Conservation (phyloP, 2,113 vertebrate species). For the Motacilla alba region DNA sequence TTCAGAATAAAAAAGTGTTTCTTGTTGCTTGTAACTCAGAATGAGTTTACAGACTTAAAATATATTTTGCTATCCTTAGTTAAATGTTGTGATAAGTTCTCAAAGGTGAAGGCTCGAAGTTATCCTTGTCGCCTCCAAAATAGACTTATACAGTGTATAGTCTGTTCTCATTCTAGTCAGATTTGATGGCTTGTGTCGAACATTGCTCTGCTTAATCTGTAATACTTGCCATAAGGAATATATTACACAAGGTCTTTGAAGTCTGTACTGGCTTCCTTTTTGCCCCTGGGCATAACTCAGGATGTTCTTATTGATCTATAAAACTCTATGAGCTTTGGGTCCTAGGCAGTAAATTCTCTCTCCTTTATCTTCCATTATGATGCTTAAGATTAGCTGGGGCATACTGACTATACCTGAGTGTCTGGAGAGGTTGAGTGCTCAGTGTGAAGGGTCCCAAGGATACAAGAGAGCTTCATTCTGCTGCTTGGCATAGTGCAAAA, state of each 20-base stretch:
- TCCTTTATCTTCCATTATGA: slow-evolving; percentile 52
- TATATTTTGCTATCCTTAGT: background rate
- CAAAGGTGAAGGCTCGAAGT: background rate
- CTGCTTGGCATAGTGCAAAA: background rate
- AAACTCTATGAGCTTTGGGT: slow-evolving; percentile 55
- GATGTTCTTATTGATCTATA: slow-evolving; percentile 67
- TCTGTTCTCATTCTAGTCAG: background rate
- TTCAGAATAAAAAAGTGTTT: background rate
- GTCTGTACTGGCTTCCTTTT: slow-evolving; percentile 61
- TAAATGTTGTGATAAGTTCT: background rate
- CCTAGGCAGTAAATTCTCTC: slow-evolving; percentile 54
- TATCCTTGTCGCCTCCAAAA: background rate
- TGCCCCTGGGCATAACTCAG: slow-evolving; percentile 47
- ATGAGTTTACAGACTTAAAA: background rate
- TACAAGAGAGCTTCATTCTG: background rate
- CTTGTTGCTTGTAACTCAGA: background rate
- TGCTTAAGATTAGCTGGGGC: background rate
- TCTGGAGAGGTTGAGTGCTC: background rate
- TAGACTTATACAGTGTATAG: background rate
- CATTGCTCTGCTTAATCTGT: slow-evolving; percentile 44
- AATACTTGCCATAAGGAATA: slow-evolving; percentile 57
- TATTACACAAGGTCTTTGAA: slow-evolving; percentile 61
- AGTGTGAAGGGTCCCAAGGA: background rate
- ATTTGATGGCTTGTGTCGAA: background rate
- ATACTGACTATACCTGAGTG: background rate